Evolutionary conservation across 35 echinoderm and acorn worm species (phyloP), one percentile per base, ranked within the genome.

Genomic region (Strongylocentrotus purpuratus): DNA sequence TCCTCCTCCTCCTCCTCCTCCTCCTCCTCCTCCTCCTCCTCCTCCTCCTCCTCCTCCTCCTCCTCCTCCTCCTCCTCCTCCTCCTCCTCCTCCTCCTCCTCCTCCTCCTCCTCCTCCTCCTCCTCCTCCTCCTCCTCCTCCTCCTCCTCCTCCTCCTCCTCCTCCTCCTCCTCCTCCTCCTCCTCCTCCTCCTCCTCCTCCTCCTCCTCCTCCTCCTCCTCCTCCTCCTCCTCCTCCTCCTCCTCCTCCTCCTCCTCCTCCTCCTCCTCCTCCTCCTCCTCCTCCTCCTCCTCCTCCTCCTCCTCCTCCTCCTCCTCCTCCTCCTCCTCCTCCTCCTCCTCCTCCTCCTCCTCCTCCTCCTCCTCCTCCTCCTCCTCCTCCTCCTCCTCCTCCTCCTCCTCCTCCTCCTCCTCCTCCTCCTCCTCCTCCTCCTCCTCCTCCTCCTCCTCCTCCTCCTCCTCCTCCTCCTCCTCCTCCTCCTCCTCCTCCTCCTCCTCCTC

Each of bases 251-350:
- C 86, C 86, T 32, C 86, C 7, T 32, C 25, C 59, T 2, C 92
- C 86, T 41, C 94, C 86, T 86, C 94, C 46, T 41, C 60, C 46
- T 86, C 94, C 2, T 41, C 94, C 65, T 46, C 32, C 25, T 86
- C 33, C 58, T 86, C 25, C 58, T 13, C 14, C 13, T 88, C 14
- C 5, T 88, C n/a, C 0, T 33, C 70, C 41, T 17, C 70, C 4
- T 10, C 32, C 12, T 13, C 17, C 5, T 15, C 4, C 18, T 32
- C 94, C 3, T 20, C n/a, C 22, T 28, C 70, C 13, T 14, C 33
- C 22, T 18, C 35, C 1, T 45, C 52, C 3, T 14, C 31, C 4
- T 13, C 28, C 46, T 33, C 35, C n/a, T n/a, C 32, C 86, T 9
- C 22, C 61, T 9, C 32, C 45, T 41, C 32, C 11, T 41, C 20